Evolutionary conservation across 2,888 invertebrate genomes (phyloP), one percentile per base, ranked within the genome.

Genomic region (Allophyes oxyacanthae): DNA sequence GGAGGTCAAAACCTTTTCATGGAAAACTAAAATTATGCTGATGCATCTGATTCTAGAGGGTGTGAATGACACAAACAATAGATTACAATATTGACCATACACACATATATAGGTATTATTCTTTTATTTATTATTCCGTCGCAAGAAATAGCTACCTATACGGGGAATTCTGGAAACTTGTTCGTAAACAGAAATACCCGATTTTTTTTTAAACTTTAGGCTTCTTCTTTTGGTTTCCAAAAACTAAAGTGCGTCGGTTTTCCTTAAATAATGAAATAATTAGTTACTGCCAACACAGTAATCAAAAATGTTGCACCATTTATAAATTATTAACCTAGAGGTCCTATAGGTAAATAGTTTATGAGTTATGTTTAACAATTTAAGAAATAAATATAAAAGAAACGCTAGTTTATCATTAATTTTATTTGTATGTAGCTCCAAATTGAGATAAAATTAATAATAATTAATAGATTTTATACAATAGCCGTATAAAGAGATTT

Each of bases 101-200:
- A 74, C 64, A 53, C 49, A 71, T 64, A 44, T 57, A 63, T 38
- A 30, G 2, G 20, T 20, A 20, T 20, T 20, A 58, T 61, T 71
- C 52, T 58, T 50, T 71, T 57, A 70, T 72, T 58, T 59, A 69
- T 63, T 64, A 56, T 52, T 40, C 54, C 38, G 67, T 55, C 55
- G 10, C 37, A 53, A 55, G 51, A 58, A 48, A 63, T 45, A n/a
- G n/a, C n/a, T n/a, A n/a, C n/a, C n/a, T n/a, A 56, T 54, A 56
- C 43, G 42, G 32, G 45, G 58, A 63, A 75, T 75, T 55, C 63
- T 49, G 42, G n/a, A n/a, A n/a, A n/a, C 53, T 61, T 57, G 54
- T 68, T 65, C 34, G 58, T 46, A 20, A 48, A 46, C 50, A 46
- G 34, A 33, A 52, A 53, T 66, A 74, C 69, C 72, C 75, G 75